Percentiles rank a stretch among this genome's conserved stretches.
phyloP scores from a whole-genome alignment of 1,140 invertebrate genomes.

The Drosophila jambulina region DNA sequence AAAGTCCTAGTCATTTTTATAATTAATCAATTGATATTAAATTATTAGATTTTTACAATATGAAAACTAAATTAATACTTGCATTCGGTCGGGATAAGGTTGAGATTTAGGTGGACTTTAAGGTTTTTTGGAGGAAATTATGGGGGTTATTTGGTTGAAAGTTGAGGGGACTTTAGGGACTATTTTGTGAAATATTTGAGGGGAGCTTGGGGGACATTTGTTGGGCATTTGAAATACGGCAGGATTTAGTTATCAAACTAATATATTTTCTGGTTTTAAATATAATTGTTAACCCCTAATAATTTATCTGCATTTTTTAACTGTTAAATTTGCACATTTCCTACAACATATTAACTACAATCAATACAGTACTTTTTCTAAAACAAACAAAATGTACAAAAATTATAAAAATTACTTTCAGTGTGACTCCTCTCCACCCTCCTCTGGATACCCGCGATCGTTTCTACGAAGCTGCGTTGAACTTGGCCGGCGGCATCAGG shows the following conservation, averaged over 20 bases:
- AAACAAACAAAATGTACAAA: not conserved
- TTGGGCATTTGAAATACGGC: not conserved
- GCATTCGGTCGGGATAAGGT: too few species aligned
- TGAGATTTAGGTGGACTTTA: too few species aligned
- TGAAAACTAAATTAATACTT: not conserved
- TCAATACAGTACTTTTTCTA: not conserved
- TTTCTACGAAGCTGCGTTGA: slow-evolving; percentile 50
- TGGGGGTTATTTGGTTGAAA: too few species aligned
- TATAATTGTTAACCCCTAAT: not conserved
- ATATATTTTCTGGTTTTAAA: not conserved
- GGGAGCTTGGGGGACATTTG: too few species aligned
- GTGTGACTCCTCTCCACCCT: slow-evolving; percentile 2
- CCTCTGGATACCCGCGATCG: slow-evolving; percentile 12
- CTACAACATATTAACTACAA: too few species aligned
- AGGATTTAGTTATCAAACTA: not conserved
- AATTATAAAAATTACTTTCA: not conserved
- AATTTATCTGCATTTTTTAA: not conserved
- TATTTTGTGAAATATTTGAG: too few species aligned
- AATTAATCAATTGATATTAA: not conserved
- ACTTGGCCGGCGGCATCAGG: slow-evolving; percentile 73
- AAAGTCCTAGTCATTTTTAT: not conserved
- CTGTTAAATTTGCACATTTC: too few species aligned
- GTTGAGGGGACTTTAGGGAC: too few species aligned
- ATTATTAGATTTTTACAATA: too few species aligned
- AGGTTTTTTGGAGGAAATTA: too few species aligned